A percentile compares a stretch with the other conserved stretches of the same genome.
These are phyloP conservation scores for Oceanites oceanicus DNA, from an alignment of 2,113 vertebrate species.

Conservation along the genomic window DNA sequence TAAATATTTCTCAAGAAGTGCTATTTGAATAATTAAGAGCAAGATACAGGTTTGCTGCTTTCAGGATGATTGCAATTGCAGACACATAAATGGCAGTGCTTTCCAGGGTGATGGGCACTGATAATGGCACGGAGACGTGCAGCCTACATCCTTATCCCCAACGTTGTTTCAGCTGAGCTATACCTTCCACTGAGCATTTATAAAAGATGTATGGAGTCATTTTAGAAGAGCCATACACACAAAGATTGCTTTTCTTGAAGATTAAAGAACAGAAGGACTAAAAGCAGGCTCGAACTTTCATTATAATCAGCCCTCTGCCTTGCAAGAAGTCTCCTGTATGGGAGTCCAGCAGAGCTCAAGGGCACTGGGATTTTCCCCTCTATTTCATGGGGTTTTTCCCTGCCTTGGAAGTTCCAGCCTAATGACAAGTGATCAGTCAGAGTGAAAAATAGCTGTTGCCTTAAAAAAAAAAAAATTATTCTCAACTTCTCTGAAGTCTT, in stretches of 20 bases:
- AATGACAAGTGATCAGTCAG: not conserved
- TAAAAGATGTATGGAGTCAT: not conserved
- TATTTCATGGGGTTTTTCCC: not conserved
- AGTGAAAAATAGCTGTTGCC: not conserved
- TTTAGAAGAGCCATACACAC: not conserved
- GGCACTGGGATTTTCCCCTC: not conserved
- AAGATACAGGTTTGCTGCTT: not conserved
- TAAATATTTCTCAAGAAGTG: not conserved
- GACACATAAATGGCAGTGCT: not conserved
- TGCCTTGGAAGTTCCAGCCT: not conserved
- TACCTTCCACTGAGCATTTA: not conserved
- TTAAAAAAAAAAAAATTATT: not conserved
- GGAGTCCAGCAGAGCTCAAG: not conserved
- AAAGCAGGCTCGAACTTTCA: not conserved
- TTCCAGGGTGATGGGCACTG: not conserved
- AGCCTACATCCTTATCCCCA: not conserved
- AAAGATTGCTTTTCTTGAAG: not conserved
- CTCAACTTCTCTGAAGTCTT: not conserved
- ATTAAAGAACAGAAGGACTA: not conserved
- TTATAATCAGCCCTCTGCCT: not conserved
- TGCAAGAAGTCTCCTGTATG: not conserved
- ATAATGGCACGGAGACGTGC: not conserved
- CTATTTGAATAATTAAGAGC: not conserved
- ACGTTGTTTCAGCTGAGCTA: not conserved
- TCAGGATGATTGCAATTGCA: not conserved